These are phyloP conservation scores for Elmis aenea DNA, from an alignment of 2,888 invertebrate genomes.

Conservation along the genomic window DNA sequence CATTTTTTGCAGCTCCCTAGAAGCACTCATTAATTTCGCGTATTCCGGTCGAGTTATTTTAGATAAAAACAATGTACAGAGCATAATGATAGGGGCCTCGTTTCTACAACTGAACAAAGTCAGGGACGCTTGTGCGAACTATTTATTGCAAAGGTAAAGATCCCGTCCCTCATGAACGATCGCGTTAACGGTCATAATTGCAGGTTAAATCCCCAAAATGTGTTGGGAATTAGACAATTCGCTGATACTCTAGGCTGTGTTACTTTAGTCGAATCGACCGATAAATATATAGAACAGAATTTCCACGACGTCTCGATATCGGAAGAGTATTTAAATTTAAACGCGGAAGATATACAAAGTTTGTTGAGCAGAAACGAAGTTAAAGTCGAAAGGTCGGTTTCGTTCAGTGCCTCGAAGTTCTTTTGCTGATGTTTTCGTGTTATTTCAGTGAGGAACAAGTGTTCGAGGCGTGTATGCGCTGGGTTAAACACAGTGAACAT, in stretches of 20 bases:
- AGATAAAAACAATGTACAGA: constrained; percentile 75
- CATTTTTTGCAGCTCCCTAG: constrained; percentile 62
- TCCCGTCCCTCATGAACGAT: too few species aligned
- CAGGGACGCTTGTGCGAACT: constrained; percentile 77
- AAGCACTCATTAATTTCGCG: constrained; percentile 78
- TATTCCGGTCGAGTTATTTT: constrained; percentile 76
- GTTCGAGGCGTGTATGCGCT: constrained; percentile 77
- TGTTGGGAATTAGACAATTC: constrained; percentile 72
- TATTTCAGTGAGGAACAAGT: constrained; percentile 70
- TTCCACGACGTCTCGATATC: constrained; percentile 71
- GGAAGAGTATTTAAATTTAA: constrained; percentile 68
- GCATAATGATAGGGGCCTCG: constrained; percentile 77
- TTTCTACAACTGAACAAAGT: constrained; percentile 76
- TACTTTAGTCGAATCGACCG: constrained; percentile 65
- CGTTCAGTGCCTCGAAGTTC: constrained; percentile 1
- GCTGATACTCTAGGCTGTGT: constrained; percentile 73
- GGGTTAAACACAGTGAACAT: constrained; percentile 65
- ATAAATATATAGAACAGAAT: constrained; percentile 74
- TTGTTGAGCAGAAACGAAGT: constrained; percentile 72
- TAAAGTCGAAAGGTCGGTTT: constrained; percentile 54
- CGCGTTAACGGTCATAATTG: too few species aligned
- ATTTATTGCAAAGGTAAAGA: constrained; percentile 63
- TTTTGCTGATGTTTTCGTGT: constrained; percentile 2
- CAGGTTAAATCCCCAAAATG: constrained; percentile 76
- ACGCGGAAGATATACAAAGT: constrained; percentile 59